phyloP scores from a whole-genome alignment of 2,113 vertebrate genomes.

The Entomyzon cyanotis region DNA sequence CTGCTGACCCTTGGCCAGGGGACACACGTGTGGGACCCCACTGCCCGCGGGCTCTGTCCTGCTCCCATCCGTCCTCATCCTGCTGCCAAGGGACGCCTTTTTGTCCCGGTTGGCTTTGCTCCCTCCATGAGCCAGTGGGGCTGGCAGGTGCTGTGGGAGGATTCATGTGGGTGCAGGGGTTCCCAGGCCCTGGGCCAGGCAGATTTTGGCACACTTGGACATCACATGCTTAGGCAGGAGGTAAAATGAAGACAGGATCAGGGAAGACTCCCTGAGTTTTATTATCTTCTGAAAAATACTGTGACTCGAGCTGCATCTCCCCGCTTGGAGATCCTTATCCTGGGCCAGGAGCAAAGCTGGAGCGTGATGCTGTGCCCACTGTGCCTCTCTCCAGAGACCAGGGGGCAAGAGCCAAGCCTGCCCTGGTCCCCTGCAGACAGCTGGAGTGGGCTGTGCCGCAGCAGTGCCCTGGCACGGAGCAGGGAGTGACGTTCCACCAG shows the following conservation, averaged over 20 bases:
- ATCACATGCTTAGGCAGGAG: not conserved
- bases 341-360: not conserved
- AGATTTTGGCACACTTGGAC: not conserved
- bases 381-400: not conserved
- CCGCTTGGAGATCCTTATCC: not conserved
- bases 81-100: not conserved
- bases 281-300: not conserved
- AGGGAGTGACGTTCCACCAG: fast-evolving
- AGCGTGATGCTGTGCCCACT: not conserved
- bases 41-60: not conserved
- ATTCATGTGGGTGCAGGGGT: not conserved
- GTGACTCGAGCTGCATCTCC: fast-evolving
- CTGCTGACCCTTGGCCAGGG: fast-evolving
- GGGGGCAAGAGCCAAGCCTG: too few relatives aligned
- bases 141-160: fast-evolving
- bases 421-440: not conserved
- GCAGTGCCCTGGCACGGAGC: not conserved
- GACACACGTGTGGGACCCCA: fast-evolving
- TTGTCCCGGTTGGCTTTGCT: fast-evolving
- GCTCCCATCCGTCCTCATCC: not conserved
- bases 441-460: not conserved
- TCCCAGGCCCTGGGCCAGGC: not conserved
- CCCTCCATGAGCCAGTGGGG: fast-evolving
- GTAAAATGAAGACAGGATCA: not conserved
- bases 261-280: not conserved